Evolutionary conservation across 2,797 vertebrate species (phyloP).

Genomic region (Pantherophis vulpinus): DNA sequence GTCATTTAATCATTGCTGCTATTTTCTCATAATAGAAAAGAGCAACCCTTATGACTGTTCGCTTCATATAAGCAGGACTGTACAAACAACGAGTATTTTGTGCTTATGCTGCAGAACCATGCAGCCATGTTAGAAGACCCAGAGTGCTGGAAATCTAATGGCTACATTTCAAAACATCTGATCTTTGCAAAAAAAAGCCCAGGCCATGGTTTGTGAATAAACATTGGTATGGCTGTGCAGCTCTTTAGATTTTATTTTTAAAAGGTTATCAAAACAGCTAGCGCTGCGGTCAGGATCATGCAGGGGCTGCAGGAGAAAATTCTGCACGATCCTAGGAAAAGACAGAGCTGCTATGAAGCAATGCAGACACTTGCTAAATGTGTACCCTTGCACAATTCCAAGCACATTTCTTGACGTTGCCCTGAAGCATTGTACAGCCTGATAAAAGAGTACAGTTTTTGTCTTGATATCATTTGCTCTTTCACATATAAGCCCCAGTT

Average conservation of each 20-base stretch:
- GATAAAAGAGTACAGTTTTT: background rate
- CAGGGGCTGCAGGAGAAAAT: background rate
- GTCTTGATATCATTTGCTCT: background rate
- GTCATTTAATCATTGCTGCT: conserved; percentile 42
- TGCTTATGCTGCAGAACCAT: conserved; percentile 31
- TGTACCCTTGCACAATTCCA: background rate
- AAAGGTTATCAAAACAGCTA: background rate
- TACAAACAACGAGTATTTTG: conserved; percentile 41
- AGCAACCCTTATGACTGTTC: conserved; percentile 27
- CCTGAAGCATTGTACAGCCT: background rate
- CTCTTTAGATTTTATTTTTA: background rate
- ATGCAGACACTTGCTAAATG: background rate
- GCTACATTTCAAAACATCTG: background rate
- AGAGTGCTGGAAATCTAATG: background rate
- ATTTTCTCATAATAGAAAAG: conserved; percentile 50
- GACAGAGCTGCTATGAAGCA: background rate
- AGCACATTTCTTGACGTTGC: background rate
- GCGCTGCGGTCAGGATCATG: background rate
- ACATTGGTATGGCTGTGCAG: background rate
- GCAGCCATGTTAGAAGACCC: background rate
- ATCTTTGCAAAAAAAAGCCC: background rate
- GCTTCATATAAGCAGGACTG: conserved; percentile 27
- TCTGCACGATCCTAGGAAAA: background rate
- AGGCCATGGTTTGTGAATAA: background rate
- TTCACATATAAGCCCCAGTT: background rate